Base-by-base conservation (phyloP, 2,113 vertebrate genomes). In the Meleagris gallopavo region DNA sequence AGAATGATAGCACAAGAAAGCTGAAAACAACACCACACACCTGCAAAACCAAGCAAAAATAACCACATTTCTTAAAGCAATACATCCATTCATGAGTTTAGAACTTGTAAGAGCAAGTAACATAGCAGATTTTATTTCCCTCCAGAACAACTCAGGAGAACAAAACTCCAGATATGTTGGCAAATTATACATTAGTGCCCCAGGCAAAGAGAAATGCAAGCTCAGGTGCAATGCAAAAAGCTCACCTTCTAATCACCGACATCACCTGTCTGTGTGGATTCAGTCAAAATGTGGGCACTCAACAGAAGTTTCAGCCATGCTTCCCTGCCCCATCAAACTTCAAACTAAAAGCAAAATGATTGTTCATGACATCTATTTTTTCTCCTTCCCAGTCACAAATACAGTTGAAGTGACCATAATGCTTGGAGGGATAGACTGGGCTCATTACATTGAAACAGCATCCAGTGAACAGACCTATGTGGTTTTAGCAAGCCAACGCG, bases 191-290 rank as follows among this genome's bases (percentile, higher is more conserved):
- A 14, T 77, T 60, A 64, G 22, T 71, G 84, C 34, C 13, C 11
- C 3, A 32, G 60, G 32, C 34, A 27, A 21, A 14, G 13, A 76
- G 14, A 83, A 34, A 70, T 5, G 60, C n/a, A 71, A 54, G 60
- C 13, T 40, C 32, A 78, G 7, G 4, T 52, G 38, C 65, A 87
- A 72, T 18, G 9, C 20, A 78, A 36, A 76, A 71, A n/a, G 5
- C 9, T 72, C 5, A 29, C 8, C 52, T 18, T 83, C 41, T 12
- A 34, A 9, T 61, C 3, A 12, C 27, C 57, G 48, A 8, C 36
- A 4, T 32, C 5, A 38, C 10, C 20, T 43, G n/a, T 0, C 2
- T 10, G 62, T 21, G 60, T 2, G 1, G 17, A 75, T 52, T 61
- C 22, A 22, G 41, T 65, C 6, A 82, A n/a, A 77, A 43, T 22